Evolutionary conservation across 1,140 invertebrate species (phyloP).

Genomic region (Euura saliciscinereae): DNA sequence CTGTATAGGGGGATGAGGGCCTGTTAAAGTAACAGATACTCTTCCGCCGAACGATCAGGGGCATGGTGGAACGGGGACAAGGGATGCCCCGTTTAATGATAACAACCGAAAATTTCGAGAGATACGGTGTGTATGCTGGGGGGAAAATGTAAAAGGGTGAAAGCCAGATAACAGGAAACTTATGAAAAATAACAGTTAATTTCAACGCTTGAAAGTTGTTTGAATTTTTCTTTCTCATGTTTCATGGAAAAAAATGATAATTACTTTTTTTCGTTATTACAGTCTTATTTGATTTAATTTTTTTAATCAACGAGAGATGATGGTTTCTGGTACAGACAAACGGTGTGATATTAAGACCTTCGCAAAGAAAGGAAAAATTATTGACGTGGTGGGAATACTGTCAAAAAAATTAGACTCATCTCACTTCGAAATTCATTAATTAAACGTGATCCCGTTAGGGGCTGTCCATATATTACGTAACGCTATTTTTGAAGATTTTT

Average conservation of each 20-base stretch:
- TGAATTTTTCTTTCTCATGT: too few species aligned
- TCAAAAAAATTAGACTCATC: neutral
- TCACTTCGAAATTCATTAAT: neutral
- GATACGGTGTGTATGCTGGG: neutral
- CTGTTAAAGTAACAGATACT: conserved; percentile 3
- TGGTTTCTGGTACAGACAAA: too few species aligned
- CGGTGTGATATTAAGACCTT: too few species aligned
- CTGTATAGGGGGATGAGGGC: neutral
- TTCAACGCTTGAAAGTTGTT: too few species aligned
- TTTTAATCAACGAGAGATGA: too few species aligned
- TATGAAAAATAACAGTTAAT: too few species aligned
- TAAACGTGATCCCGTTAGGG: neutral
- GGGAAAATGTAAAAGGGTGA: neutral
- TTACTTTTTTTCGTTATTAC: too few species aligned
- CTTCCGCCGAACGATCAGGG: neutral
- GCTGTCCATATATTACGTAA: too few species aligned
- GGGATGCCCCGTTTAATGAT: neutral
- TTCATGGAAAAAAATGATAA: too few species aligned
- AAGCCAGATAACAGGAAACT: neutral
- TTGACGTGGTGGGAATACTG: neutral
- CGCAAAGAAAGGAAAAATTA: too few species aligned
- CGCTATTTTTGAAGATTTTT: too few species aligned
- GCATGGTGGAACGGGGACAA: neutral
- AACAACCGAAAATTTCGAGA: conserved; percentile 1
- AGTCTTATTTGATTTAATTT: too few species aligned